Evolutionary conservation across 2,888 invertebrate genomes (phyloP), one percentile per base, ranked within the genome.

Genomic region (Melikaiella ostensackeni): DNA sequence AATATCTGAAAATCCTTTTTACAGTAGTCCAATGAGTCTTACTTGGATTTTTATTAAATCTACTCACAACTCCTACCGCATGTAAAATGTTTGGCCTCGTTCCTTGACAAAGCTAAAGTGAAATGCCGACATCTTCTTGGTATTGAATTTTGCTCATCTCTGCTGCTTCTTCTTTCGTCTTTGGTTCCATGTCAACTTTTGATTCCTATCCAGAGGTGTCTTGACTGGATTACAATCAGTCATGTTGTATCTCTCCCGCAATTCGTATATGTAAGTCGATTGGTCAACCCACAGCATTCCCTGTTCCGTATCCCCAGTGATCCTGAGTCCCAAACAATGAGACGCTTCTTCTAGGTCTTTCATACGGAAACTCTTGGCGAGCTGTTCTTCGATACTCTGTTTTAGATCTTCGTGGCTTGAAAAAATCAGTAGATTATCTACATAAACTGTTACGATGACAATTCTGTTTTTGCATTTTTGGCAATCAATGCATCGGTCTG

Each of bases 261-360:
- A 55, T 24, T 79, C 50, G 21, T 81, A 27, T n/a, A 83, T 81
- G 50, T 84, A 81, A 1, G 79, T 62, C 59, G 63, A 73, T 70
- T 83, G 84, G 76, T 79, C 75, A 46, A 84, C 55, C 38, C 30
- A 46, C 16, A 77, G 74, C 35, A 77, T 78, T 13, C 74, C 70
- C n/a, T 42, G 63, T 42, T 81, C 21, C 24, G 61, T 46, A 3
- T 82, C 76, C 55, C 70, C 76, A 16, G 21, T 27, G 24, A 84
- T 75, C 46, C 8, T 38, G 0, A 38, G 38, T 38, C 38, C 38
- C 2, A 38, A 38, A 38, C 38, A 38, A 38, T 38, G 11, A 38
- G 38, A 38, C 9, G 38, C 38, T 8, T 38, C 38, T 38, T 9
- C 11, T 38, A 38, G 38, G 9, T 38, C 38, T 38, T 38, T 38